A percentile compares a stretch with the other conserved stretches of the same genome.
These are phyloP conservation scores for Chaetops frenatus DNA, from an alignment of 2,113 vertebrate species.

Conservation along the genomic window DNA sequence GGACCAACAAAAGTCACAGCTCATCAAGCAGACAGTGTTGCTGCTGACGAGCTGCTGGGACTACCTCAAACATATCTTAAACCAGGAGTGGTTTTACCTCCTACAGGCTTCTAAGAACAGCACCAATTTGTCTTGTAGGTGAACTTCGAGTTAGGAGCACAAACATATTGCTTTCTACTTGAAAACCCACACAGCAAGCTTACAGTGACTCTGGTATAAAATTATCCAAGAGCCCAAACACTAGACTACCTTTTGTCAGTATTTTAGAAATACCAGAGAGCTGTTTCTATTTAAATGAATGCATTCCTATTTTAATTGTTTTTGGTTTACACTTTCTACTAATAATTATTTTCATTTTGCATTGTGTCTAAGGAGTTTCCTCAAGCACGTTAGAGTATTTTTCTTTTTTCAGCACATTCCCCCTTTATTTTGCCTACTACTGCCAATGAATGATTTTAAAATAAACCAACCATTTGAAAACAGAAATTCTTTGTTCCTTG, in stretches of 20 bases:
- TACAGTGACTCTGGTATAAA: neutral
- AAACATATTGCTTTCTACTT: neutral
- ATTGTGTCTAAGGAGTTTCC: neutral
- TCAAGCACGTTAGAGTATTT: neutral
- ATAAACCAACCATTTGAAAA: neutral
- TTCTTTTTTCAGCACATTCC: neutral
- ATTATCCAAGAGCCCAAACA: neutral
- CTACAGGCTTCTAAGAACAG: neutral
- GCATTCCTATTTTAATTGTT: neutral
- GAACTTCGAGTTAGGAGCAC: neutral
- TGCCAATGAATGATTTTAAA: neutral
- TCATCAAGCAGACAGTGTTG: neutral
- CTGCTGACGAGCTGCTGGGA: neutral
- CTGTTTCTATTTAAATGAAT: neutral
- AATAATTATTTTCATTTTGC: neutral
- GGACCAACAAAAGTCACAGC: neutral
- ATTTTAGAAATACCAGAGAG: neutral
- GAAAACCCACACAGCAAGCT: neutral
- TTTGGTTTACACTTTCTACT: neutral
- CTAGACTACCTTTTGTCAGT: neutral
- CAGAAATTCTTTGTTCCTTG: constrained; percentile 30
- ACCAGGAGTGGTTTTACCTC: neutral
- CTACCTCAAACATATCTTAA: neutral
- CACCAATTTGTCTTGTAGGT: neutral
- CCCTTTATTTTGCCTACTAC: neutral